Evolutionary conservation across 2,113 vertebrate species (phyloP).

Genomic region (Plecturocebus donacophilus): DNA sequence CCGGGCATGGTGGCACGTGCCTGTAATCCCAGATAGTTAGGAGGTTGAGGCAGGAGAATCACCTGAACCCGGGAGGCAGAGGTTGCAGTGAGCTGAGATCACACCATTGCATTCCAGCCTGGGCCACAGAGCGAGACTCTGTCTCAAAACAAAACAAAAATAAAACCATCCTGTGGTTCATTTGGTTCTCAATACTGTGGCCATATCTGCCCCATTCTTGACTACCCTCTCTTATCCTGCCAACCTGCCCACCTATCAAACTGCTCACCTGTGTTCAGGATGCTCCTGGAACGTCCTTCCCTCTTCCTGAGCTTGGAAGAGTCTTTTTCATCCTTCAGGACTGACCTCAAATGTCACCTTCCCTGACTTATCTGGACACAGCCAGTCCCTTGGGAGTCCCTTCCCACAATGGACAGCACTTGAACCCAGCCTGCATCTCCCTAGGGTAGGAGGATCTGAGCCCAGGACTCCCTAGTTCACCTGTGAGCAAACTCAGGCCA

Average conservation of each 20-base stretch:
- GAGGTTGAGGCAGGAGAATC: too few species aligned
- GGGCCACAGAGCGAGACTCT: too few species aligned
- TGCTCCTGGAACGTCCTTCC: background rate
- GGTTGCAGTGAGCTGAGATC: too few species aligned
- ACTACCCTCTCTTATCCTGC: background rate
- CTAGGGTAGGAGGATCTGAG: background rate
- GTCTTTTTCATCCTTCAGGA: constrained; percentile 4
- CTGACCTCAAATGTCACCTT: background rate
- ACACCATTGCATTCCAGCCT: too few species aligned
- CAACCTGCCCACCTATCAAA: background rate
- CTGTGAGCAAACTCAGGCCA: background rate
- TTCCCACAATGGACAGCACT: background rate
- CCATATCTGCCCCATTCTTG: background rate
- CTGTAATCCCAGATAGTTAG: too few species aligned
- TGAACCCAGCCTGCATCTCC: background rate
- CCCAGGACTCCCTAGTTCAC: background rate
- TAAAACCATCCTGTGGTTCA: background rate
- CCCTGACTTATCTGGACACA: background rate
- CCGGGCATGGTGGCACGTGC: too few species aligned
- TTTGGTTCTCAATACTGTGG: background rate
- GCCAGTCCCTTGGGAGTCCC: background rate
- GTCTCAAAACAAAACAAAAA: too few species aligned
- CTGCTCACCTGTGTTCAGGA: background rate
- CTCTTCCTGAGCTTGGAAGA: background rate
- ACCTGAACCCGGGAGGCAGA: too few species aligned